phyloP scores from a whole-genome alignment of 2,113 vertebrate genomes.

The Galemys pyrenaicus region DNA sequence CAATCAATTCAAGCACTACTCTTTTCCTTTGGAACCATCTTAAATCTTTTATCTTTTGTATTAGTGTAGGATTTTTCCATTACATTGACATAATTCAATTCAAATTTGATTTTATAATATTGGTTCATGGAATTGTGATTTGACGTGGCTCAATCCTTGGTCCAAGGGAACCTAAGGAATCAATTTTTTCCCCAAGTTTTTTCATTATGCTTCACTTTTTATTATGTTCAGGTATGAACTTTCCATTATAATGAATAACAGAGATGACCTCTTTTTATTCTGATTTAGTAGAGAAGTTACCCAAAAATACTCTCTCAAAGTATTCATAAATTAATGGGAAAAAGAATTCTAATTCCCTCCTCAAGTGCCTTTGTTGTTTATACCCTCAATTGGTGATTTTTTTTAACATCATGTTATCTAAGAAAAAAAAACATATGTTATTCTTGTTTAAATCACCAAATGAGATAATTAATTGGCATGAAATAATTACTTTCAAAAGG shows the following conservation, averaged over 20 bases:
- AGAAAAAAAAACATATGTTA: background rate
- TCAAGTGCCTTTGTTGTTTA: conserved; percentile 77
- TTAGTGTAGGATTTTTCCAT: background rate
- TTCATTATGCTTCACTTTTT: background rate
- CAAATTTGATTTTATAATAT: background rate
- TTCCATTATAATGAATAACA: background rate
- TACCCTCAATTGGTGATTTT: conserved; percentile 73
- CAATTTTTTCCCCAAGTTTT: background rate
- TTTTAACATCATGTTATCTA: conserved; percentile 82
- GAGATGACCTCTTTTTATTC: background rate
- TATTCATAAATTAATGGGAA: background rate
- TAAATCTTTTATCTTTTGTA: background rate
- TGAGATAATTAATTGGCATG: background rate
- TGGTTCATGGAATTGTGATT: background rate
- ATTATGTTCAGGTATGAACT: background rate
- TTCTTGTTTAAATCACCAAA: background rate
- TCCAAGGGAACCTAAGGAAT: background rate
- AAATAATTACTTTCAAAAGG: background rate
- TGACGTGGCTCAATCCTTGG: background rate
- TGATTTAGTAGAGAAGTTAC: background rate
- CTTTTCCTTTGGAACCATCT: background rate
- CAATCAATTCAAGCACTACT: background rate
- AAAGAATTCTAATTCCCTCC: background rate
- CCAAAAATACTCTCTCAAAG: background rate
- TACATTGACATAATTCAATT: background rate